Percentiles rank a stretch among this genome's conserved stretches.
Evolutionary conservation across 2,888 invertebrate genomes (phyloP).

Genomic region (Parascotia fuliginaria): DNA sequence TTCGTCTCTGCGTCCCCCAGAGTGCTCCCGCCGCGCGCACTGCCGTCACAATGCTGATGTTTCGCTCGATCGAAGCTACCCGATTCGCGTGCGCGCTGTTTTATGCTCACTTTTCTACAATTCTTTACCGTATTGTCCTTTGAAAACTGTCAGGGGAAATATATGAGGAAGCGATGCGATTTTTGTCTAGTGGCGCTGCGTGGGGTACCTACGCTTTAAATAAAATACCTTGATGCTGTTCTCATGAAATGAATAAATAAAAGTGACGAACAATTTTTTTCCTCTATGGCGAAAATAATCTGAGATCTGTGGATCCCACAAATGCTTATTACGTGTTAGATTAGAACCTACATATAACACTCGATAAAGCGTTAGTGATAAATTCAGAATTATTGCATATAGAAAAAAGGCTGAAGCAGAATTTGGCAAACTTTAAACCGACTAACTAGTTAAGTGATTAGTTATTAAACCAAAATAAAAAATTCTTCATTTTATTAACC

Average conservation of each 20-base stretch:
- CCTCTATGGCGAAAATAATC: too few relatives aligned
- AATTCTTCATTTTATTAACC: constrained; percentile 33
- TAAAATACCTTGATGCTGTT: constrained; percentile 48
- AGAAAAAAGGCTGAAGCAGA: too few relatives aligned
- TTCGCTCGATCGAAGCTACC: constrained; percentile 63
- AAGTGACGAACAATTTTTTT: neutral
- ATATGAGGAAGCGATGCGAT: constrained; percentile 76
- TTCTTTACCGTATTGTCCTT: constrained; percentile 73
- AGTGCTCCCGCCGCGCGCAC: constrained; percentile 13
- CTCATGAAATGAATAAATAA: constrained; percentile 20
- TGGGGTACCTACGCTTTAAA: constrained; percentile 68
- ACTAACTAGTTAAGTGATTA: too few relatives aligned
- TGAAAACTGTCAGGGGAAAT: constrained; percentile 71
- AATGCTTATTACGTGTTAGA: too few relatives aligned
- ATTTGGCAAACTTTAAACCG: too few relatives aligned
- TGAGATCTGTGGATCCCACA: too few relatives aligned
- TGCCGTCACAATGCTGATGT: constrained; percentile 63
- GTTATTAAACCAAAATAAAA: neutral
- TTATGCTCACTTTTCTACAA: constrained; percentile 78
- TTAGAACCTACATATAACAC: too few relatives aligned
- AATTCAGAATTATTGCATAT: too few relatives aligned
- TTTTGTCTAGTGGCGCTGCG: constrained; percentile 81
- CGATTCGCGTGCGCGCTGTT: constrained; percentile 73
- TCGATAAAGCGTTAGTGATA: too few relatives aligned
- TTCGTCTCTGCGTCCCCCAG: constrained; percentile 15